These are phyloP conservation scores for Catocala sponsa DNA, from an alignment of 2,888 invertebrate genomes.

Conservation along the genomic window DNA sequence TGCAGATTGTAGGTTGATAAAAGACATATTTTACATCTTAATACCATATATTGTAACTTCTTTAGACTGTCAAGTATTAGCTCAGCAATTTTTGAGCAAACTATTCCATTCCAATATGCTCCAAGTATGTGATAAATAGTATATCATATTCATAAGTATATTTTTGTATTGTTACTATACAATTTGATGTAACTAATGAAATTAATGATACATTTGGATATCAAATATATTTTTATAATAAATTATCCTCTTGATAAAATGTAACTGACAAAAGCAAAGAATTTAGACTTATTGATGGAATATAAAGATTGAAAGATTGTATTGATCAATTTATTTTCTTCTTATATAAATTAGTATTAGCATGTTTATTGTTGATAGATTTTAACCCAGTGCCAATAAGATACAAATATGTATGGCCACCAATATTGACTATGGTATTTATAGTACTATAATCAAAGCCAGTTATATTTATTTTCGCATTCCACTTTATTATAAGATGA, in stretches of 20 bases:
- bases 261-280: neutral
- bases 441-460: neutral
- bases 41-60: neutral
- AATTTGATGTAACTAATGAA: neutral
- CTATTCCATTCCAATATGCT: slow-evolving; percentile 38
- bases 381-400: neutral
- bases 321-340: neutral
- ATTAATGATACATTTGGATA: neutral
- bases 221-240: neutral
- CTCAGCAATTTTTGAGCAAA: slow-evolving; percentile 14
- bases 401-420: neutral
- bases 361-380: slow-evolving; percentile 1
- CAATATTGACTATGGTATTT: neutral
- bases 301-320: neutral
- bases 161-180: slow-evolving; percentile 37
- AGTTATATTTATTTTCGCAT: neutral
- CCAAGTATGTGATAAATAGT: slow-evolving; percentile 35
- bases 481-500: neutral
- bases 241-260: too few species aligned
- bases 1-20: neutral
- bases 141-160: slow-evolving; percentile 26
- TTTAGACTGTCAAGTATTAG: neutral
- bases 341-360: neutral
- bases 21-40: neutral
- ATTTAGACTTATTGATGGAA: neutral